Percentiles rank a stretch among this genome's conserved stretches.
Conservation (phyloP, 2,888 invertebrate species). For the Pycnomerus fuliginosus region DNA sequence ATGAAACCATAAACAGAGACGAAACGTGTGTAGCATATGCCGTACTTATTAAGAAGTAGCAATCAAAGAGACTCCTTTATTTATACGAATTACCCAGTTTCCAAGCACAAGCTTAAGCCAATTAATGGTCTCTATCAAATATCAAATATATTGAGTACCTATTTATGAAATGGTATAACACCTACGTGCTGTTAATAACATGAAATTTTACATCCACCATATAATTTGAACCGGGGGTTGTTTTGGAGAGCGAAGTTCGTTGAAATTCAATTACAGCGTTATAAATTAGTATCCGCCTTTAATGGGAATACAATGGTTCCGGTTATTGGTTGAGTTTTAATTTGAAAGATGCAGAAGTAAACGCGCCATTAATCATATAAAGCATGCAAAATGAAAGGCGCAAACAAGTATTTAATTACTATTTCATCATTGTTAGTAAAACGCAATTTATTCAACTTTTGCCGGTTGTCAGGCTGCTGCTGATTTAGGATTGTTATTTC, state of each 20-base stretch:
- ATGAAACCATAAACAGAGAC: conserved; percentile 8
- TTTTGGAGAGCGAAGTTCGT: no score
- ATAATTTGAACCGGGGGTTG: no score
- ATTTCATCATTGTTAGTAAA: conserved; percentile 7
- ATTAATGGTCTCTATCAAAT: conserved; percentile 8
- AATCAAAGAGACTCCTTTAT: conserved; percentile 6
- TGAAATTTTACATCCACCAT: no score
- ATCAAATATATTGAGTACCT: no score
- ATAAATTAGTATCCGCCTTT: no score
- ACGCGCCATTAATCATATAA: conserved; percentile 1
- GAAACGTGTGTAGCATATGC: conserved; percentile 10
- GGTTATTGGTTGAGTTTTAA: conserved; percentile 3
- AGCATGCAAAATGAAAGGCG: conserved; percentile 5
- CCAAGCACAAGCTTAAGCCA: conserved; percentile 3
- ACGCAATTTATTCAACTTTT: conserved; percentile 9
- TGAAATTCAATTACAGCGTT: no score
- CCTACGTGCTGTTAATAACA: no score
- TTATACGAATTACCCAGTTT: conserved; percentile 9
- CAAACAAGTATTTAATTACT: conserved; percentile 7
- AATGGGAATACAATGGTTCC: no score
- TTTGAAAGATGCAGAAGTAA: conserved; percentile 3
- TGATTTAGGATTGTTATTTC: no score
- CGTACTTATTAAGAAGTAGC: conserved; percentile 2
- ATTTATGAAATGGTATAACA: no score
- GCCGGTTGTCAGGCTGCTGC: no score